phyloP scores from a whole-genome alignment of 2,888 invertebrate genomes.

The Drosophila yooni region DNA sequence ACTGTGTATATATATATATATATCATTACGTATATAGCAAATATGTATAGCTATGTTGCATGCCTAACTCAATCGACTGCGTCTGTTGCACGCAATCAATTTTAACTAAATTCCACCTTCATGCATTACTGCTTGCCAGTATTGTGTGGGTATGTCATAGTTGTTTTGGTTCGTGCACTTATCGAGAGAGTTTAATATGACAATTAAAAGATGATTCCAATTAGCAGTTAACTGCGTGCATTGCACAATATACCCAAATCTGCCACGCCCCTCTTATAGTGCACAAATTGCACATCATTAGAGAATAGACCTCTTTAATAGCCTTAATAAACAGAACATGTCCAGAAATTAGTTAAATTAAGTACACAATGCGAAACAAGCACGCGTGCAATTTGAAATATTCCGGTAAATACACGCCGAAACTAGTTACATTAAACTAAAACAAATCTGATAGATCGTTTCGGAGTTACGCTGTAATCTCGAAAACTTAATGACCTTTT shows the following conservation, averaged over 20 bases:
- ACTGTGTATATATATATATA: neutral
- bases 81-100: constrained; percentile 66
- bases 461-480: neutral
- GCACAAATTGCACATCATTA: constrained; percentile 53
- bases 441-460: neutral
- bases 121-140: constrained; percentile 66
- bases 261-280: constrained; percentile 33
- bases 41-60: constrained; percentile 7
- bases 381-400: constrained; percentile 1
- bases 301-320: constrained; percentile 57
- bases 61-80: constrained; percentile 48
- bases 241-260: constrained; percentile 20
- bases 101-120: constrained; percentile 72
- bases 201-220: constrained; percentile 79
- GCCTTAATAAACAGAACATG: constrained; percentile 44
- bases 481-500: neutral
- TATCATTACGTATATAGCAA: neutral
- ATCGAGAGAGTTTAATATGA: constrained; percentile 68
- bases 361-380: constrained; percentile 37
- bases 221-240: constrained; percentile 59
- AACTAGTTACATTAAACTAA: neutral
- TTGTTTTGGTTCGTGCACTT: constrained; percentile 26
- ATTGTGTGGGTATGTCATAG: constrained; percentile 8
- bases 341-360: constrained; percentile 55
- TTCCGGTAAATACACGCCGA: neutral